Percentiles rank a stretch among this genome's conserved stretches.
phyloP scores from a whole-genome alignment of 2,888 invertebrate genomes.

The Cepaea hortensis region DNA sequence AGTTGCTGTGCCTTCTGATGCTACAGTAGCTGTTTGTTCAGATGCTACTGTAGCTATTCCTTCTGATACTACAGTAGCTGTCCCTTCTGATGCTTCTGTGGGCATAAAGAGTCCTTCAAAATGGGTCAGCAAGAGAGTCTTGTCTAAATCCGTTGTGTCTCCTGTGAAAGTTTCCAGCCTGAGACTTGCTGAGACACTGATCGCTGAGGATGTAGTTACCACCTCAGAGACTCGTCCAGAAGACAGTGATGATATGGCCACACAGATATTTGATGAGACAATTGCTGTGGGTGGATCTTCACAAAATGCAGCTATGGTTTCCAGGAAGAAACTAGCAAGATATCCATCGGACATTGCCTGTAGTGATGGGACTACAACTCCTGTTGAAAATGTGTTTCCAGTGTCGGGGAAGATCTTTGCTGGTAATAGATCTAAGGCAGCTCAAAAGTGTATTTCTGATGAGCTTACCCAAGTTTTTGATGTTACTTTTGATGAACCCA shows the following conservation, averaged over 20 bases:
- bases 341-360: neutral
- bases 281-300: neutral
- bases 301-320: too few species aligned
- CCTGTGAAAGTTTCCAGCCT: too few species aligned
- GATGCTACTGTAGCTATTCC: too few species aligned
- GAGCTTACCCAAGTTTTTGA: neutral
- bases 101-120: too few species aligned
- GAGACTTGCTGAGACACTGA: too few species aligned
- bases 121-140: too few species aligned
- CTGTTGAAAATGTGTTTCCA: neutral
- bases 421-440: too few species aligned
- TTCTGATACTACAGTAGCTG: too few species aligned
- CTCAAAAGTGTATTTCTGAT: neutral
- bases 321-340: neutral
- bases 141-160: too few species aligned
- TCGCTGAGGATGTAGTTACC: too few species aligned
- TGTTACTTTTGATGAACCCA: slow-evolving; percentile 5
- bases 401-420: neutral
- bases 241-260: neutral
- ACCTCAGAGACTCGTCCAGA: neutral
- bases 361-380: neutral
- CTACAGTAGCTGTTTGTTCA: neutral
- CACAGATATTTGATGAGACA: slow-evolving; percentile 42
- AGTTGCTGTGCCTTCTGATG: neutral
- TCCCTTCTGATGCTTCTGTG: too few species aligned